These are phyloP conservation scores for Oplegnathus fasciatus DNA, from an alignment of 2,113 vertebrate species.

Conservation along the genomic window DNA sequence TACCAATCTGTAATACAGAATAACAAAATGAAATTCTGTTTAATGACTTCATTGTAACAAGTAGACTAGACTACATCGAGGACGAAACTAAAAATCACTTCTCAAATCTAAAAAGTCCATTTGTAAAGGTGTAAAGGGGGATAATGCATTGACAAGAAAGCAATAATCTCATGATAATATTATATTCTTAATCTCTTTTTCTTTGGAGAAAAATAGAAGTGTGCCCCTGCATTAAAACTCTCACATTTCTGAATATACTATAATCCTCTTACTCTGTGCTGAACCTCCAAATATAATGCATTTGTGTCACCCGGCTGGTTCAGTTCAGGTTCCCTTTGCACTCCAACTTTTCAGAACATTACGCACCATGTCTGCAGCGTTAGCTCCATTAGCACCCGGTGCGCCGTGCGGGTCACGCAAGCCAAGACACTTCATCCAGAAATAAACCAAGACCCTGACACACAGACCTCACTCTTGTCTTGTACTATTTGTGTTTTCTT, in stretches of 20 bases:
- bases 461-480: constrained; percentile 47
- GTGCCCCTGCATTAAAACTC: constrained; percentile 18
- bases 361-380: not conserved
- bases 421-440: constrained; percentile 35
- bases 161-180: not conserved
- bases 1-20: not conserved
- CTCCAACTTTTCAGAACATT: constrained; percentile 28
- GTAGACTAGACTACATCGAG: not conserved
- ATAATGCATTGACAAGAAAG: not conserved
- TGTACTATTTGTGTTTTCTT: constrained; percentile 50
- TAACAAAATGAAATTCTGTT: not conserved
- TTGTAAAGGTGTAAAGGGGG: not conserved
- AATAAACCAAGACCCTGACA: constrained; percentile 63
- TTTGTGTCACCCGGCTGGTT: constrained; percentile 6
- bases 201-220: constrained; percentile 7
- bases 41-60: not conserved
- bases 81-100: constrained; percentile 1
- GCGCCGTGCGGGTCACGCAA: constrained; percentile 33
- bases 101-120: not conserved
- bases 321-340: constrained; percentile 1
- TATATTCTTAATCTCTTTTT: not conserved
- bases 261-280: constrained; percentile 24
- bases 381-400: constrained; percentile 19
- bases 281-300: not conserved
- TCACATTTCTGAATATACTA: constrained; percentile 17